Base-by-base conservation (phyloP, 2,888 invertebrate species). In the Parochlus steinenii region DNA sequence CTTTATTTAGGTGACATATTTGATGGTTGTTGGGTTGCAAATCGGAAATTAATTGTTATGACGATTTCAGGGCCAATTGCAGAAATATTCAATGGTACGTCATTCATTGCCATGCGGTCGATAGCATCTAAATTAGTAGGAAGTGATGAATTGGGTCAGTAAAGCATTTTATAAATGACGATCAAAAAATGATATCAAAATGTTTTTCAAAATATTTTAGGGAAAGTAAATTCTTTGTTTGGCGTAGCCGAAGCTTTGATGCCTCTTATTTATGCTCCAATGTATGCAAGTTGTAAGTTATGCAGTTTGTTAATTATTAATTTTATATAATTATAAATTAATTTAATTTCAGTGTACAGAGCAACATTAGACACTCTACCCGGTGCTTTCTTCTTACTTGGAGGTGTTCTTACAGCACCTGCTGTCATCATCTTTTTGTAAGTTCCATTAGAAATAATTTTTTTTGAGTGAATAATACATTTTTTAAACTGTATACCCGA, bases 61-160 rank as follows among this genome's bases (percentile, higher is more conserved):
- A n/a, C n/a, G n/a, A 41, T 64, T 61, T 14, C 60, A 78, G 77
- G 73, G 22, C 72, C 77, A 2, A 57, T 78, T 28, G 70, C 74
- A 6, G 77, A 78, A 51, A 75, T 77, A 38, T 64, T 77, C 41
- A 77, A 77, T 44, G 78, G 78, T 3, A 77, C 77, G 1, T 77
- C 78, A 2, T 76, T 78, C 47, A 78, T 79, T 35, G 77, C 78
- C 2, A 76, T 78, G 73, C 61, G 78, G 44, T 76, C 78, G 3
- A 79, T 79, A 42, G 75, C 76, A 15, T 74, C 77, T 0, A 79
- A 79, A 55, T 55, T 79, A 33, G 76, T 78, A 15, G 71, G 71
- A 12, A 66, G 74, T 12, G 71, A 74, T 46, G 78, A 79, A 59
- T 63, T 78, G 44, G 78, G 76, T 71, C 58, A 65, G 64, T 51